Conservation (phyloP, 2,113 vertebrate genomes). For the Pionites leucogaster region DNA sequence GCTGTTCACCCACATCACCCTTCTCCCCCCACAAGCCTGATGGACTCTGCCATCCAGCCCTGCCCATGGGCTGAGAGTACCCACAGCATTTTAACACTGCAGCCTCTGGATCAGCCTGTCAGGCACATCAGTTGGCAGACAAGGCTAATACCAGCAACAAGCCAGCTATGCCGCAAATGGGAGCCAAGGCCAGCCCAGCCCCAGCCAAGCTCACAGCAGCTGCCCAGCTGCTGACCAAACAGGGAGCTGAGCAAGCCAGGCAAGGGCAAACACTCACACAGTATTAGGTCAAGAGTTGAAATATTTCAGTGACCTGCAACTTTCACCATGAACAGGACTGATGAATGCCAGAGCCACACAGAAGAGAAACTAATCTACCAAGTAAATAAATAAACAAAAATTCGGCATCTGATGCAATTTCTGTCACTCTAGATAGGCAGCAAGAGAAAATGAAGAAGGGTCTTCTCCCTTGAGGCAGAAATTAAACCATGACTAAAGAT, state of each 20-base stretch:
- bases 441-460: background rate
- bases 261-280: background rate
- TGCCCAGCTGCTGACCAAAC: background rate
- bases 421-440: background rate
- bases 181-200: background rate
- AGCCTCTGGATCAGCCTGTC: background rate
- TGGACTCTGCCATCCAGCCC: background rate
- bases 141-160: background rate
- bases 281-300: conserved; percentile 10
- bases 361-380: background rate
- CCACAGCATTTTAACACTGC: fast-evolving
- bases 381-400: background rate
- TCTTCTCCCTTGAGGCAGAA: background rate
- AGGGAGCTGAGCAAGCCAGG: background rate
- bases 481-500: background rate
- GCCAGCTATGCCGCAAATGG: background rate
- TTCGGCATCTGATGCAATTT: background rate
- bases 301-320: background rate
- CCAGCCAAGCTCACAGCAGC: background rate
- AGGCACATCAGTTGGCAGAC: fast-evolving
- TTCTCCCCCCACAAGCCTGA: fast-evolving
- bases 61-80: background rate
- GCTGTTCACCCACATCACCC: fast-evolving
- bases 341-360: background rate
- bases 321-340: background rate